Evolutionary conservation across 2,113 vertebrate species (phyloP), one percentile per base, ranked within the genome.

Genomic region (Catagonus wagneri): DNA sequence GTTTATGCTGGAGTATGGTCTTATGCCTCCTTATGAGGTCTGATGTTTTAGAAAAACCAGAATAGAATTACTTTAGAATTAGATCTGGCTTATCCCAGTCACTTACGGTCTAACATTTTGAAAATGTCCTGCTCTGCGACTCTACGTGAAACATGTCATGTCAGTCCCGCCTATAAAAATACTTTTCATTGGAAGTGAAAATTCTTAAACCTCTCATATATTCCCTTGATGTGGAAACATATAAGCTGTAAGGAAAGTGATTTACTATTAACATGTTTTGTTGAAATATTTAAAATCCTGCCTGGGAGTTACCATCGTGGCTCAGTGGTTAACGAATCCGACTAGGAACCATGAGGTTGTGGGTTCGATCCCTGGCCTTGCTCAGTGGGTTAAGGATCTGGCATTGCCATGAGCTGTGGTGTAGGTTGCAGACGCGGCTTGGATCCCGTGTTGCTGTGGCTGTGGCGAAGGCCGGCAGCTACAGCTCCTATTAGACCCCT

Each of bases 31-130:
- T 89, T 56, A 58, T 29, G 60, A 91, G 44, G 50, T 81, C 74
- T 89, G 27, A 69, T 87, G 20, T 71, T 96, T 90, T 90, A 91
- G 76, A 93, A 90, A 90, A 78, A 91, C 32, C 29, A 78, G 85
- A 85, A 39, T 94, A 68, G 65, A 34, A 52, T 79, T 93, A 83
- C 29, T 17, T 85, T 85, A 85, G 60, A 75, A 71, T 84, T 90
- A n/a, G 44, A 68, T 96, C 25, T 85, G 54, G 11, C 68, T 58
- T 16, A 44, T 9, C 27, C 32, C 4, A 74, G 23, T 88, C 6
- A 83, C 20, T 92, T 50, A 52, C 16, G 19, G 14, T 34, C 34
- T 8, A 80, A 39, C 20, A 95, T 27, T 19, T 88, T 94, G 60
- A 89, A 36, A 93, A 65, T 34, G 7, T 50, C 60, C 12, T 66